These are phyloP conservation scores for Grus americana DNA, from an alignment of 2,113 vertebrate species.

Conservation along the genomic window DNA sequence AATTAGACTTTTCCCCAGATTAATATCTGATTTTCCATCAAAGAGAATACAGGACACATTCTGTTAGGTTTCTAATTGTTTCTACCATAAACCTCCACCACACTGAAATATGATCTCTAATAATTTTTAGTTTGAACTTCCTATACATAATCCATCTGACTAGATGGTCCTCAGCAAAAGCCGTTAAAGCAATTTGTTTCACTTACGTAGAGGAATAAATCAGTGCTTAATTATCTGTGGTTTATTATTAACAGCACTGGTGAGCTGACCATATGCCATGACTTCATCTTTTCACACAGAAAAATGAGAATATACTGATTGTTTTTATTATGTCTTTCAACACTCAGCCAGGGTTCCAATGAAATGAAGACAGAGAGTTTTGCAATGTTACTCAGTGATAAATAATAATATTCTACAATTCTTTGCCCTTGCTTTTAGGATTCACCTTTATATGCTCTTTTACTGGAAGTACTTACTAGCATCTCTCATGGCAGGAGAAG, in stretches of 20 bases:
- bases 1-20: conserved; percentile 76
- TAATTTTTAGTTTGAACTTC: conserved; percentile 80
- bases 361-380: conserved; percentile 4
- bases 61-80: conserved; percentile 80
- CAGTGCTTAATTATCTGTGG: conserved; percentile 80
- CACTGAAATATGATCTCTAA: conserved; percentile 76
- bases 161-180: conserved; percentile 75
- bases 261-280: conserved; percentile 82
- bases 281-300: conserved; percentile 79
- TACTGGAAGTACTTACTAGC: conserved; percentile 12
- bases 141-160: conserved; percentile 78
- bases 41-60: conserved; percentile 77
- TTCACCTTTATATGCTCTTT: not conserved
- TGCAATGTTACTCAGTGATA: conserved; percentile 2
- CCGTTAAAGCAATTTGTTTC: conserved; percentile 81
- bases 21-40: conserved; percentile 81
- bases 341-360: not conserved
- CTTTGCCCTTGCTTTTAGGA: conserved; percentile 8
- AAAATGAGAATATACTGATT: conserved; percentile 76
- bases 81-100: conserved; percentile 75
- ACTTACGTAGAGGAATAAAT: conserved; percentile 80
- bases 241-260: conserved; percentile 81
- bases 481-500: not conserved
- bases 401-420: not conserved
- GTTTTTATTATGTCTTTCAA: conserved; percentile 73